Base-by-base conservation (phyloP, 2,888 invertebrate species). In the Cheilosia urbana region DNA sequence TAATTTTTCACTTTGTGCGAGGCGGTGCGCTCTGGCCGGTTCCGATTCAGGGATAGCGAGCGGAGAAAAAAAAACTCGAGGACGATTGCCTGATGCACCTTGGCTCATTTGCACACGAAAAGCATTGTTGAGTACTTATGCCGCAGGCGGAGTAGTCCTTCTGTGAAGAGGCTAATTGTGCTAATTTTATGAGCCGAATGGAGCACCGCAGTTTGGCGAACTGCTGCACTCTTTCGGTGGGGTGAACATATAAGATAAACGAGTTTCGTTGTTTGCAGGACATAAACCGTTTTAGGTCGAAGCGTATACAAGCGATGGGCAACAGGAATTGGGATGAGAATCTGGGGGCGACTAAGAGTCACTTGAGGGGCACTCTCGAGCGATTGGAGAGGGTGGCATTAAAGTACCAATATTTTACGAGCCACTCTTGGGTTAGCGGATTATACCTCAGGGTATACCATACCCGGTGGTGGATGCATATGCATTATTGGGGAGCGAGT, bases 201-300 rank as follows among this genome's bases (percentile, higher is more conserved):
- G 72, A 76, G 49, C 45, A 81, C 85, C 81, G 71, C 85, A 85
- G 71, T 76, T 80, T 80, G 76, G 65, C 27, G 51, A 78, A 69
- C 47, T 69, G 73, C 79, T 76, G 84, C 75, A 76, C 84, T 76
- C 72, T 66, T 77, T 69, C 47, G 76, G 62, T 45, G 66, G 80
- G 85, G 81, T 76, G 42, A 68, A 60, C 76, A 49, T 81, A 81
- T 77, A 85, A 85, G 85, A 81, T 85, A 85, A 85, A 85, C 81
- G 85, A 85, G 85, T 81, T 81, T 85, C 76, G 85, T 85, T 85
- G 85, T 85, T 81, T 81, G 81, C 81, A 77, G 85, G 85, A 85
- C 85, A 85, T 81, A 85, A 85, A 85, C 81, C 81, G 85, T 81
- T 85, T 84, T 77, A 68, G 81, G 85, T 85, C 81, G 72, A 81